A percentile compares a stretch with the other conserved stretches of the same genome.
Evolutionary conservation across 2,113 vertebrate genomes (phyloP).

Genomic region (Thunnus thynnus): DNA sequence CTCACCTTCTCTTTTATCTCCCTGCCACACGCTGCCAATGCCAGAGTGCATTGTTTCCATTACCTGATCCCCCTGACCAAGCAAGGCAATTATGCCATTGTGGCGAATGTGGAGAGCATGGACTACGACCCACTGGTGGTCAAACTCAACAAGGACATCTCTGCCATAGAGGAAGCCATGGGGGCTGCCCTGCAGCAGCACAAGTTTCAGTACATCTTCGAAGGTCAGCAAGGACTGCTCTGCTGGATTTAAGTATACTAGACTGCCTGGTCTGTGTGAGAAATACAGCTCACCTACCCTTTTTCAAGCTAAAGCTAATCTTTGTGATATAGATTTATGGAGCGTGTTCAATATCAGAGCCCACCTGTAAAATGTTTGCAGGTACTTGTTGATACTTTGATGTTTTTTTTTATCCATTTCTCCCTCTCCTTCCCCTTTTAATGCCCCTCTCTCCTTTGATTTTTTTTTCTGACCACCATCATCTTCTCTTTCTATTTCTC

Average conservation of each 20-base stretch:
- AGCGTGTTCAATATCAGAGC: no score
- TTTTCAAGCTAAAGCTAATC: neutral
- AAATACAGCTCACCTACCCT: neutral
- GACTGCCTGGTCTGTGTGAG: no score
- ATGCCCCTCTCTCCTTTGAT: neutral
- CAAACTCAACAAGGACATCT: conserved; percentile 98
- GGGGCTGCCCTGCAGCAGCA: conserved; percentile 95
- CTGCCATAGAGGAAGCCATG: conserved; percentile 96
- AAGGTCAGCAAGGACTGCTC: conserved; percentile 85
- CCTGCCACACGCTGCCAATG: no score
- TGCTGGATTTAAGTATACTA: no score
- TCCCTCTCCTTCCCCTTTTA: no score
- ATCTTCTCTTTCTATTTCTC: neutral
- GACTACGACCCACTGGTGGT: conserved; percentile 98
- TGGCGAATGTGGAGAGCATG: conserved; percentile 99
- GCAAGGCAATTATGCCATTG: conserved; percentile 97
- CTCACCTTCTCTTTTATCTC: conserved; percentile 1
- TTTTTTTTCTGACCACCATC: neutral
- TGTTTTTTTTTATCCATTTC: no score
- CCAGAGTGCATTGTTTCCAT: conserved; percentile 97
- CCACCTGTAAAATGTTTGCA: no score
- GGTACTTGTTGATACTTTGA: no score
- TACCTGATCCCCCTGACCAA: conserved; percentile 97
- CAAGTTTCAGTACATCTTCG: conserved; percentile 99
- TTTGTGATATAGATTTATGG: neutral